These are phyloP conservation scores for Cheirogaleus medius DNA, from an alignment of 2,113 vertebrate species.

Conservation along the genomic window DNA sequence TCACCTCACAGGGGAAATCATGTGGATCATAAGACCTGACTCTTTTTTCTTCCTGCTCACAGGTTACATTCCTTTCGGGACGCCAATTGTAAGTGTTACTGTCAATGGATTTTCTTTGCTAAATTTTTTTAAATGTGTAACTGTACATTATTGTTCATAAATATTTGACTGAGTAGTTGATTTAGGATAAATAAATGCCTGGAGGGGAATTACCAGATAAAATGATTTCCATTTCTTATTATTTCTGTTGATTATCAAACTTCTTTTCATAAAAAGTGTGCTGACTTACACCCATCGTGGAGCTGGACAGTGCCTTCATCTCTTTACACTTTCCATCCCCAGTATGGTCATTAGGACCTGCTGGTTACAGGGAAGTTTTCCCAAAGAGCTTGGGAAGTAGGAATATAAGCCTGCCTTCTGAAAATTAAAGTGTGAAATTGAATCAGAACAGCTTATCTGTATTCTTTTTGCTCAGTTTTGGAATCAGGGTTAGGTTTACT, in stretches of 20 bases:
- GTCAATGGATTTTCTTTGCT: constrained; percentile 28
- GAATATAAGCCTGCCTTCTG: background rate
- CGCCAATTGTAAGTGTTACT: constrained; percentile 91
- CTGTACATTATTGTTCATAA: background rate
- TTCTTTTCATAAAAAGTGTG: background rate
- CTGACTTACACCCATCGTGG: background rate
- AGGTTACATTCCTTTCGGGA: constrained; percentile 98
- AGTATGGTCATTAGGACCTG: background rate
- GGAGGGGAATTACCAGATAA: background rate
- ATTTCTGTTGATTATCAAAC: background rate
- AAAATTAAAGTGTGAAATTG: constrained; percentile 35
- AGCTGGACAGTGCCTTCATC: accelerated
- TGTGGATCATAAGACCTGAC: background rate
- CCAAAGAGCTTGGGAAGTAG: background rate
- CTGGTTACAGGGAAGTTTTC: background rate
- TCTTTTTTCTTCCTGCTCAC: background rate
- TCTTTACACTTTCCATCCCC: background rate
- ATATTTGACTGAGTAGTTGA: background rate
- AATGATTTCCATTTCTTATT: background rate
- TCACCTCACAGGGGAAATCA: background rate
- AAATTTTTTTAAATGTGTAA: background rate
- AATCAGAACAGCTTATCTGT: constrained; percentile 1
- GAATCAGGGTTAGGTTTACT: constrained; percentile 13
- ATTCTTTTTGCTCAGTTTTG: constrained; percentile 50
- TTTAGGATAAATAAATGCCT: background rate